Base-by-base conservation (phyloP, 2,888 invertebrate genomes). In the Steinernema hermaphroditum region DNA sequence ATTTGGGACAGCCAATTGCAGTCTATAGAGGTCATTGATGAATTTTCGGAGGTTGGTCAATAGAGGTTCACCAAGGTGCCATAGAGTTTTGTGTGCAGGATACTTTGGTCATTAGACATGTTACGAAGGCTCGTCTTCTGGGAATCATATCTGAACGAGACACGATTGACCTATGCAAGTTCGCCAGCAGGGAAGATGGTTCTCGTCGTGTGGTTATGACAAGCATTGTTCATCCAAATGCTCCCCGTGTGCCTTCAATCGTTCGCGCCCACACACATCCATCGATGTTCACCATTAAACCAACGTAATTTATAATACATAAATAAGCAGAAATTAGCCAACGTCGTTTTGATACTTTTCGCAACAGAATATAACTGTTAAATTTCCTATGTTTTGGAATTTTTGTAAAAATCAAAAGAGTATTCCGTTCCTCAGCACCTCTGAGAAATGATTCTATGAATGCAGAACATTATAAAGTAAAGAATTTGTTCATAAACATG, bases 151-250 rank as follows among this genome's bases (percentile, higher is more conserved):
- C 62, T 12, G 62, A 62, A 34, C 29, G 62, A 16, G 62, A 62
- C 34, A 62, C 62, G 16, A 62, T 62, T 14, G 62, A 62, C 62
- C 29, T 62, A 4, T 62, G 62, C 62, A 62, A 62, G 62, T 62
- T 62, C 32, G 12, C 62, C 12, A 62, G 32, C 32, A 16, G 1
- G 14, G 8, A 2, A 2, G 62, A 62, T 14, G 62, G 62, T 32
- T 62, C 62, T 2, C 27, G 32, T 14, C 62, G 62, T 6, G 62
- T 32, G 27, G 34, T 62, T 16, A 62, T 62, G 62, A 32, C 32
- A 8, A 62, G 62, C 29, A 62, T 62, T 16, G 62, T 62, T 29
- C 62, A 62, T 14, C 62, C 62, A 6, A 32, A 29, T 1, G 29
- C 32, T 2, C 62, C 62, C 4, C 29, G 62, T 2, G 62, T 32